Base-by-base conservation (phyloP, 1,140 invertebrate species). In the Drosophila serrata region DNA sequence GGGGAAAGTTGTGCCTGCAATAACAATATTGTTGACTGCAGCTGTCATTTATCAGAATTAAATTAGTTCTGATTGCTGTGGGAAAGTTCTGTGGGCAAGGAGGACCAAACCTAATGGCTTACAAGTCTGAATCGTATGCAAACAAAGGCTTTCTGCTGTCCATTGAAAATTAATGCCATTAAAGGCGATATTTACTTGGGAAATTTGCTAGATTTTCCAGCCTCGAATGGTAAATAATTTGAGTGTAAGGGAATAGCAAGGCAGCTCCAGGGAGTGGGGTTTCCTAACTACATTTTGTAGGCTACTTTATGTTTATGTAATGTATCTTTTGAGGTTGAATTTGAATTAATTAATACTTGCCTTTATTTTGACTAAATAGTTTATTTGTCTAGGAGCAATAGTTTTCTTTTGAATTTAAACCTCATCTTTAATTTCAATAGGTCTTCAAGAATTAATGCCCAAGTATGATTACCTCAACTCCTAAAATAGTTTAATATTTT, bases 1-100 rank as follows among this genome's bases (percentile, higher is more conserved):
- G 75, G 43, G 43, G 55, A 68, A 78, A 57, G 55, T 58, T 72
- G 51, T 55, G 31, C 43, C 27, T 46, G 15, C 62, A 73, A 62
- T 70, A 69, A 51, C 40, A 65, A 75, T 57, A 75, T 46, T 73
- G 65, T 79, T 73, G 75, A 53, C 22, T 65, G 79, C 79, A 65
- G 79, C 67, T 82, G 74, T 40, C 53, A 42, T 82, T 81, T 82
- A 81, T 65, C 56, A 64, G 49, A 70, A 70, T 78, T 55, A 67
- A 81, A 81, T 77, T 82, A 70, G 60, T 62, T 72, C 62, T 62
- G 64, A 78, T 57, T 78, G 74, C 63, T 73, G 69, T 73, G 69
- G 69, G 69, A 73, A 72, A 15, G 24, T 46, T 58, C 68, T 59
- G 27, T 39, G 40, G 15, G 29, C 17, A 35, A 58, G 24, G 46